Base-by-base conservation (phyloP, 1,140 invertebrate genomes). In the Harpegnathos saltator region DNA sequence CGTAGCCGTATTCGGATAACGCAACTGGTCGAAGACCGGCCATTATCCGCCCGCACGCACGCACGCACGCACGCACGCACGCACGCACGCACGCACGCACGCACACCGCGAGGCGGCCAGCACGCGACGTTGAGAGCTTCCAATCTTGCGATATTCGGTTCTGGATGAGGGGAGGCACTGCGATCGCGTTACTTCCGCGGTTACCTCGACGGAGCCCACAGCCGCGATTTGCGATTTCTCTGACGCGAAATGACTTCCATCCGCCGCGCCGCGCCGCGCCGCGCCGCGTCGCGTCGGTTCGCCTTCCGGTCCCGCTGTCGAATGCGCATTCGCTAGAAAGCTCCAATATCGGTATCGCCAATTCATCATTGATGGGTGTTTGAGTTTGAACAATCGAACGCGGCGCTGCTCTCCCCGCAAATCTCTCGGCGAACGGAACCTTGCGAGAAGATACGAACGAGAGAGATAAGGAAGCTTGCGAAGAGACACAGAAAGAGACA, bases 141-240 rank as follows among this genome's bases (percentile, higher is more conserved):
- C 3, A 26, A n/a, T n/a, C n/a, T 50, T 26, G 56, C 38, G n/a
- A 62, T 29, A 50, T 17, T 68, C n/a, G n/a, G 1, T 71, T n/a
- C n/a, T 54, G 24, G 38, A 54, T 26, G 69, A 58, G 65, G 12
- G 15, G 56, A n/a, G 59, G 24, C 33, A 48, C 59, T 61, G 50
- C 65, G 12, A 69, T 73, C 44, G 14, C 38, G 44, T 62, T 69
- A 71, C 33, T 85, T 61, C 62, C 71, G 54, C 66, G 65, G 33
- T n/a, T n/a, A n/a, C n/a, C 74, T 58, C 44, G 66, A 80, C 73
- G 38, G 54, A 84, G 56, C 52, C 26, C 73, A 44, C 48, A 84
- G 56, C 52, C 26, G 77, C 78, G 73, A 85, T 89, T 85, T 78
- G 63, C 80, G 63, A 86, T 87, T 89, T 88, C 80, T 73, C 75